These are phyloP conservation scores for Carcharodon carcharias DNA, from an alignment of 2,797 vertebrate genomes.

Conservation along the genomic window DNA sequence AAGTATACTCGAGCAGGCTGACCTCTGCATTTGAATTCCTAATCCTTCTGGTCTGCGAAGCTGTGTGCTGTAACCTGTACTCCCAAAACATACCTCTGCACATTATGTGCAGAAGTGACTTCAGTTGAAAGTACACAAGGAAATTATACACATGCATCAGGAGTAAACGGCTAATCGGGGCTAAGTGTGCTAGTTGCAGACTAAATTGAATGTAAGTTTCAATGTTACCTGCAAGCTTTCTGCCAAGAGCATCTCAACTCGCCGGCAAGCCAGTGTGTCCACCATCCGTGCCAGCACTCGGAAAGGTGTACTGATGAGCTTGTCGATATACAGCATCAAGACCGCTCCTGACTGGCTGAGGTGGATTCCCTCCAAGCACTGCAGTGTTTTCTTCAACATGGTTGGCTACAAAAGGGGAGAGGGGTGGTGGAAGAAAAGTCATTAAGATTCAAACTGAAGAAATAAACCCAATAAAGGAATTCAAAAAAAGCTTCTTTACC, in stretches of 20 bases:
- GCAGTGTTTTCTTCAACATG: conserved; percentile 84
- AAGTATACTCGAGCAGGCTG: neutral
- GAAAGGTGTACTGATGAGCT: conserved; percentile 82
- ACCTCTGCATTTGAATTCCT: neutral
- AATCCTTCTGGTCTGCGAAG: neutral
- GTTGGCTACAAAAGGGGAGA: conserved; percentile 64
- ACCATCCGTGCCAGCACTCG: conserved; percentile 92
- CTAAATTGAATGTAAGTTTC: neutral
- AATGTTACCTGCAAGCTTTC: conserved; percentile 79
- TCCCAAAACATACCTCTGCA: neutral
- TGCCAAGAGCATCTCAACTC: conserved; percentile 94
- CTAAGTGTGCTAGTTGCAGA: no score
- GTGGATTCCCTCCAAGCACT: conserved; percentile 94
- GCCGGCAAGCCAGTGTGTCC: conserved; percentile 88
- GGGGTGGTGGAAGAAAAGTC: neutral
- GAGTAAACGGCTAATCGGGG: neutral
- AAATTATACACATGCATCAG: neutral
- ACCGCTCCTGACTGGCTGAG: conserved; percentile 94
- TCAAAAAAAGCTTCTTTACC: neutral
- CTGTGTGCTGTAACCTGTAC: neutral
- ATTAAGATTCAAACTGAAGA: neutral
- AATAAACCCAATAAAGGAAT: neutral
- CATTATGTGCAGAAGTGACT: neutral
- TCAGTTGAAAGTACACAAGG: neutral
- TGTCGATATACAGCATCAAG: conserved; percentile 85